Evolutionary conservation across 2,113 vertebrate genomes (phyloP).

Genomic region (Crotalus tigris): DNA sequence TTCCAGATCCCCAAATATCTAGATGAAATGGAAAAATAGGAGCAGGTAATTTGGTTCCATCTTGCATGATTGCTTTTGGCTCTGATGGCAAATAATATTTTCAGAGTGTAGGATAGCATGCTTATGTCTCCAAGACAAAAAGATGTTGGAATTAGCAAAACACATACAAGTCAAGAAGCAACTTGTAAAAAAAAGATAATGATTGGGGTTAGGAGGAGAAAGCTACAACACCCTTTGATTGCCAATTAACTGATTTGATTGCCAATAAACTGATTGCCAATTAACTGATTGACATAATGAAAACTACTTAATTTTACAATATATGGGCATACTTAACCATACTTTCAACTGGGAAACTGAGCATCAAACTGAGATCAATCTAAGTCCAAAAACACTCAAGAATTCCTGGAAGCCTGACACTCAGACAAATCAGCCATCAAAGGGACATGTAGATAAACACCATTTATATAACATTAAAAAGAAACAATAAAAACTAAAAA

Average conservation of each 20-base stretch:
- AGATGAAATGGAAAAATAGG: conserved; percentile 2
- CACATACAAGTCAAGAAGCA: background rate
- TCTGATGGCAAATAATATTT: background rate
- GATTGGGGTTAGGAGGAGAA: background rate
- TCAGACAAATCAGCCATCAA: background rate
- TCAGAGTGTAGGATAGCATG: background rate
- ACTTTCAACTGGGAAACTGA: background rate
- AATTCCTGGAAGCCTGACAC: background rate
- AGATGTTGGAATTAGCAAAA: background rate
- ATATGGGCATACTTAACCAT: background rate
- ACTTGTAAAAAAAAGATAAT: background rate
- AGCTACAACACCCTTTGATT: background rate
- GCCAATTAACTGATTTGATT: background rate
- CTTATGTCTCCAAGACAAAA: background rate
- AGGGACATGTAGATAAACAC: background rate
- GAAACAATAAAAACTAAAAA: background rate
- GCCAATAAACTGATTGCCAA: background rate
- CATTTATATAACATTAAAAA: background rate
- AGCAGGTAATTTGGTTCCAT: background rate
- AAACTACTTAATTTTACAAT: background rate
- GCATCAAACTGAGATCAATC: background rate
- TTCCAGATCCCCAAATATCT: background rate
- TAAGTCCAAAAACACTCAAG: background rate
- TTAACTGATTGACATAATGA: background rate
- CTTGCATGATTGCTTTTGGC: background rate